Percentiles rank a stretch among this genome's conserved stretches.
These are phyloP conservation scores for Hafferia zeledoni DNA, from an alignment of 2,797 vertebrate species.

Conservation along the genomic window DNA sequence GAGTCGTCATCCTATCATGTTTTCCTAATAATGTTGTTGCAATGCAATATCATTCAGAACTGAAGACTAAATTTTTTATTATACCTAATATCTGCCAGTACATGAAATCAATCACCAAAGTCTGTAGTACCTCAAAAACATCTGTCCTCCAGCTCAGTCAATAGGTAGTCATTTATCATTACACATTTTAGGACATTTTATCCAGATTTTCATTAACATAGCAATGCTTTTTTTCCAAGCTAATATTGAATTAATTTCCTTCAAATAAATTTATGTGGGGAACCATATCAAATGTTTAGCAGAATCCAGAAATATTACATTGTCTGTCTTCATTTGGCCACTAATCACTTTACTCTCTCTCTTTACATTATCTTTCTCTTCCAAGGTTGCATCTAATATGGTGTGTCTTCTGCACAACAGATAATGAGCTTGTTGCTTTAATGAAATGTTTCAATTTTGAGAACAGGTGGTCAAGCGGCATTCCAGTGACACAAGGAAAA, in stretches of 20 bases:
- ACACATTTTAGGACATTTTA: not conserved
- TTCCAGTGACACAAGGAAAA: not conserved
- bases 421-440: not conserved
- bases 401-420: not conserved
- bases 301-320: not conserved
- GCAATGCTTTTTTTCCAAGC: not conserved
- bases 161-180: not conserved
- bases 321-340: not conserved
- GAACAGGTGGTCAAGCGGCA: constrained; percentile 41
- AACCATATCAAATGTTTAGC: not conserved
- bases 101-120: not conserved
- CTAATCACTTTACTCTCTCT: not conserved
- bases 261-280: not conserved
- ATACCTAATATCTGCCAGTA: not conserved
- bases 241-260: not conserved
- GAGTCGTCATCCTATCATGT: not conserved
- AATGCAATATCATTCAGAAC: not conserved
- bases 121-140: not conserved
- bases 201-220: not conserved
- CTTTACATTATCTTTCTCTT: not conserved
- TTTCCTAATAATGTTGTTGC: not conserved
- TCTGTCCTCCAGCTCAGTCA: not conserved
- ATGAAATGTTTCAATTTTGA: constrained; percentile 44
- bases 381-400: not conserved
- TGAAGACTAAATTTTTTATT: not conserved